Percentiles rank a stretch among this genome's conserved stretches.
phyloP scores from a whole-genome alignment of 2,113 vertebrate species.

The Gallinago jamesoni region DNA sequence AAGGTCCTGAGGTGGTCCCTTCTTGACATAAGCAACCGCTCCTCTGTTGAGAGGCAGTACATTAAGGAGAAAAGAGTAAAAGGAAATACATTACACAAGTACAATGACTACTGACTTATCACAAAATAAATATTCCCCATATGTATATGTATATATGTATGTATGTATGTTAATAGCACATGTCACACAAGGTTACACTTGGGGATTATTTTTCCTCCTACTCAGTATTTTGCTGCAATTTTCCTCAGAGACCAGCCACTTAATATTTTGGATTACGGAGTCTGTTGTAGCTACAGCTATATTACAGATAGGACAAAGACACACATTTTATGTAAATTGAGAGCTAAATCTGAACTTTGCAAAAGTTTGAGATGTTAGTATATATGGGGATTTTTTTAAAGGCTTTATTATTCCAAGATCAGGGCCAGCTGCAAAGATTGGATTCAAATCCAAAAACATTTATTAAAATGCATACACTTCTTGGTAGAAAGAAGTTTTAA shows the following conservation, averaged over 20 bases:
- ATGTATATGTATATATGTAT: rapidly evolving
- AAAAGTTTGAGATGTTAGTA: not conserved
- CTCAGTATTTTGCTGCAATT: not conserved
- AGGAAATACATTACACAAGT: not conserved
- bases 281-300: not conserved
- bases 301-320: not conserved
- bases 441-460: slow-evolving; percentile 5
- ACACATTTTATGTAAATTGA: not conserved
- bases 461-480: slow-evolving; percentile 70
- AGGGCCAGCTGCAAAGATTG: slow-evolving; percentile 23
- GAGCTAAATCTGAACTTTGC: not conserved
- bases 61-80: not conserved
- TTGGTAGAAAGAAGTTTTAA: slow-evolving; percentile 63
- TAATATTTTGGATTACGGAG: not conserved
- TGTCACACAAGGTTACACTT: not conserved
- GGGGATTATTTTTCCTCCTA: not conserved
- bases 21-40: not conserved
- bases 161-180: not conserved
- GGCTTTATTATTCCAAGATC: slow-evolving; percentile 17
- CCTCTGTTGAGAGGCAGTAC: not conserved
- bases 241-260: not conserved
- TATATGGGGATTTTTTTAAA: not conserved
- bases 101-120: not conserved
- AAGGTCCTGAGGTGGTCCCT: not conserved
- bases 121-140: not conserved